Conservation (phyloP, 2,797 vertebrate genomes). For the Eidolon dupreanum region DNA sequence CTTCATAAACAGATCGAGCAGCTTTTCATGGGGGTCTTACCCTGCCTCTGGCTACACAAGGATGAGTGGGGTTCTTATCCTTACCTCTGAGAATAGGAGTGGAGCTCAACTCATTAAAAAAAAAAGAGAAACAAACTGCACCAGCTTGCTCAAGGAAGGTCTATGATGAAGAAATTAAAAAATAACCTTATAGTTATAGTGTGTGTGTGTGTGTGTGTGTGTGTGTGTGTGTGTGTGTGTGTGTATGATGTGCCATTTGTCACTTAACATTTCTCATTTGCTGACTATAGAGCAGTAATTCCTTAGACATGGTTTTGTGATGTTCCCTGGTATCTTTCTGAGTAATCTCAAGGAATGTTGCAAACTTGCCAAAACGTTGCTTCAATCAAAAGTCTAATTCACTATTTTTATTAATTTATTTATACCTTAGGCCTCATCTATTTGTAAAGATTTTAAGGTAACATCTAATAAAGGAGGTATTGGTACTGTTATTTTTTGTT, state of each 20-base stretch:
- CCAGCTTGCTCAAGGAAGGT: not conserved
- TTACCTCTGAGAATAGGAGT: not conserved
- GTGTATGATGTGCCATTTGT: not conserved
- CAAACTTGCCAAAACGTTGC: not conserved
- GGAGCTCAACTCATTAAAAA: not conserved
- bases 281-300: not conserved
- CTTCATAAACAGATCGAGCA: not conserved
- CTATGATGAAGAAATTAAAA: not conserved
- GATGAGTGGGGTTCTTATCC: not conserved
- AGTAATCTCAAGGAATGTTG: not conserved
- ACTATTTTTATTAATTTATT: constrained; percentile 14
- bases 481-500: not conserved
- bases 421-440: not conserved
- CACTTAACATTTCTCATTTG: constrained; percentile 11
- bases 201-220: not conserved
- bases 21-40: not conserved
- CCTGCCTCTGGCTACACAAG: not conserved
- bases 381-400: constrained; percentile 38
- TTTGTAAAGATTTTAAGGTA: constrained; percentile 40
- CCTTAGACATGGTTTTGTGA: not conserved
- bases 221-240: not conserved
- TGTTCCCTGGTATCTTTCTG: not conserved
- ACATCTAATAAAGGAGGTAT: not conserved
- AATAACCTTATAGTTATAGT: not conserved
- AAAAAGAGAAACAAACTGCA: not conserved